A percentile compares a stretch with the other conserved stretches of the same genome.
Conservation (phyloP, 1,140 invertebrate species). For the Armadillidium nasatum region DNA sequence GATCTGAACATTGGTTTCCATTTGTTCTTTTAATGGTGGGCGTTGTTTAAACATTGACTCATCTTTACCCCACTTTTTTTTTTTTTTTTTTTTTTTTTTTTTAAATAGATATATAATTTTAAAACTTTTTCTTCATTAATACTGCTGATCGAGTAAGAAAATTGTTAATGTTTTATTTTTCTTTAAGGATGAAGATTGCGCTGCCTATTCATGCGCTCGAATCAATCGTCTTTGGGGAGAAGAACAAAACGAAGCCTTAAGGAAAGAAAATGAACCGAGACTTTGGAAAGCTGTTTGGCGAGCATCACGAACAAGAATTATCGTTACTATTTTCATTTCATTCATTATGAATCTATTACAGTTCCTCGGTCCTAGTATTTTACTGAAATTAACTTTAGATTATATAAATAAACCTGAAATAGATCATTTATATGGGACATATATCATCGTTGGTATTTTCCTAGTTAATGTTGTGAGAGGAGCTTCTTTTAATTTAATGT, state of each 20-base stretch:
- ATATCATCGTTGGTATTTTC: slow-evolving; percentile 27
- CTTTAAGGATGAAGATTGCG: slow-evolving; percentile 16
- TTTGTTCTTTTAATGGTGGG: too few relatives aligned
- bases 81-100: too few relatives aligned
- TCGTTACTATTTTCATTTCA: slow-evolving; percentile 18
- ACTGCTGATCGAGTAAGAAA: too few relatives aligned
- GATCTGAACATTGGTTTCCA: too few relatives aligned
- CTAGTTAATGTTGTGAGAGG: slow-evolving; percentile 33
- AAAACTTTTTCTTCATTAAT: too few relatives aligned
- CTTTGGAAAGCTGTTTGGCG: slow-evolving; percentile 6
- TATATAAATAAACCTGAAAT: slow-evolving; percentile 33
- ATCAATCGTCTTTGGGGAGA: slow-evolving; percentile 16
- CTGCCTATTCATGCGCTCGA: neutral
- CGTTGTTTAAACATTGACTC: too few relatives aligned
- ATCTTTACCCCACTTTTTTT: too few relatives aligned
- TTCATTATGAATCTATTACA: neutral
- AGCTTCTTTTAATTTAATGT: slow-evolving; percentile 39
- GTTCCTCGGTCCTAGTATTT: slow-evolving; percentile 27
- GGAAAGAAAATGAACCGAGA: neutral
- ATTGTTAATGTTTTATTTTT: too few relatives aligned
- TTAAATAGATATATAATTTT: too few relatives aligned
- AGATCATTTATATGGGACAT: slow-evolving; percentile 22
- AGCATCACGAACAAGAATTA: neutral
- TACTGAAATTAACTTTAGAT: slow-evolving; percentile 38
- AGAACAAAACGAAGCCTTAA: slow-evolving; percentile 3